phyloP scores from a whole-genome alignment of 2,888 invertebrate genomes.

The Sinodicranocentrus sp. region DNA sequence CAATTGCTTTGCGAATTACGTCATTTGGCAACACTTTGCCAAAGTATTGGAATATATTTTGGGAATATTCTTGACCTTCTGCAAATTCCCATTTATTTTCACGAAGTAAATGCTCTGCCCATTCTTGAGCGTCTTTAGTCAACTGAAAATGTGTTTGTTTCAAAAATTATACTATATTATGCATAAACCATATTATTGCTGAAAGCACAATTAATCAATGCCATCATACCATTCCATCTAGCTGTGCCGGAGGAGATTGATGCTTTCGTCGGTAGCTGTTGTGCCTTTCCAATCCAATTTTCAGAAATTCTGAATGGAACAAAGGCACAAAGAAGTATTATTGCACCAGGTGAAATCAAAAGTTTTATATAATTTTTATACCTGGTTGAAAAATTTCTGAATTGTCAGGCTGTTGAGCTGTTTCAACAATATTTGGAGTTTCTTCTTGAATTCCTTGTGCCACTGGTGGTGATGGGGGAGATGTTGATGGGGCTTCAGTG shows the following conservation, averaged over 20 bases:
- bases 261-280: conserved; percentile 64
- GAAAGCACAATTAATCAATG: not conserved
- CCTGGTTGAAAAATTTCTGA: not conserved
- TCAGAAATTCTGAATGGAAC: conserved; percentile 57
- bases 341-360: no score
- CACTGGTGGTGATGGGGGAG: not conserved
- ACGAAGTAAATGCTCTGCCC: conserved; percentile 70
- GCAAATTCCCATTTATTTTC: conserved; percentile 74
- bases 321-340: not conserved
- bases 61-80: conserved; percentile 70
- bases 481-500: conserved; percentile 16
- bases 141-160: conserved; percentile 37
- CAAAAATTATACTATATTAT: conserved; percentile 10
- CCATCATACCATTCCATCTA: conserved; percentile 65
- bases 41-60: conserved; percentile 73
- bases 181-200: not conserved
- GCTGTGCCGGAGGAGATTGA: conserved; percentile 62
- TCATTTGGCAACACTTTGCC: conserved; percentile 61
- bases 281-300: conserved; percentile 62
- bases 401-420: conserved; percentile 26
- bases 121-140: conserved; percentile 70
- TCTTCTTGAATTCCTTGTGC: conserved; percentile 39
- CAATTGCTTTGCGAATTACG: conserved; percentile 63
- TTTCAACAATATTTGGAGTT: conserved; percentile 42
- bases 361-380: not conserved